Percentiles rank a stretch among this genome's conserved stretches.
These are phyloP conservation scores for Pseudocheirus occidentalis DNA, from an alignment of 2,797 vertebrate species.

Conservation along the genomic window DNA sequence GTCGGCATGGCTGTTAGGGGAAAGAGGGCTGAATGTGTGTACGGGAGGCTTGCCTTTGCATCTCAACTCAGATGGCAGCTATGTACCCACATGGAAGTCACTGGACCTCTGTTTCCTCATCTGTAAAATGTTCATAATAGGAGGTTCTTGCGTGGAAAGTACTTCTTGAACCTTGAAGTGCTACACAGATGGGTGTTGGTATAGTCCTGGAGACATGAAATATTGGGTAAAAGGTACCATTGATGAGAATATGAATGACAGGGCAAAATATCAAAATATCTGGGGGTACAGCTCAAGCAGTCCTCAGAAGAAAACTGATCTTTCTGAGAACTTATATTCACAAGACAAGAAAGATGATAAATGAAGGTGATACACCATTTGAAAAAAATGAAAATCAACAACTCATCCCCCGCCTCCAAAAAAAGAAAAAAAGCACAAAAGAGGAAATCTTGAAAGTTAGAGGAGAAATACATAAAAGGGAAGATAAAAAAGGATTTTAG, in stretches of 20 bases:
- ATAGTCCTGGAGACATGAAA: not conserved
- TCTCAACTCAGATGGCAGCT: not conserved
- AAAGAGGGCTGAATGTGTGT: not conserved
- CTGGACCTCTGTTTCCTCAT: not conserved
- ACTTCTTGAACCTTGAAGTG: not conserved
- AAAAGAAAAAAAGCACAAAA: not conserved
- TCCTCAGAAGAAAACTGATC: not conserved
- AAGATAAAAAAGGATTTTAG: not conserved
- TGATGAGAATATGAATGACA: not conserved
- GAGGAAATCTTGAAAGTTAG: not conserved
- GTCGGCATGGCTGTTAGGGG: not conserved
- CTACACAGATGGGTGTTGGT: not conserved
- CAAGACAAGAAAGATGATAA: not conserved
- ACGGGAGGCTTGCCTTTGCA: not conserved
- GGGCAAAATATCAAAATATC: not conserved
- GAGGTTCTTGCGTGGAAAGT: not conserved
- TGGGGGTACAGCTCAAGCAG: not conserved
- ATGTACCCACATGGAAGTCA: not conserved
- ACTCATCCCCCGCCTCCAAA: not conserved
- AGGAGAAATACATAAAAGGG: not conserved
- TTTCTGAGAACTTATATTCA: not conserved
- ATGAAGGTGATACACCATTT: not conserved
- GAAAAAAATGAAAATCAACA: not conserved
- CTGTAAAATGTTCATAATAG: not conserved
- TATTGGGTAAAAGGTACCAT: not conserved